Percentiles rank a stretch among this genome's conserved stretches.
These are phyloP conservation scores for Lepilemur septentrionalis DNA, from an alignment of 2,797 vertebrate species.

Conservation along the genomic window DNA sequence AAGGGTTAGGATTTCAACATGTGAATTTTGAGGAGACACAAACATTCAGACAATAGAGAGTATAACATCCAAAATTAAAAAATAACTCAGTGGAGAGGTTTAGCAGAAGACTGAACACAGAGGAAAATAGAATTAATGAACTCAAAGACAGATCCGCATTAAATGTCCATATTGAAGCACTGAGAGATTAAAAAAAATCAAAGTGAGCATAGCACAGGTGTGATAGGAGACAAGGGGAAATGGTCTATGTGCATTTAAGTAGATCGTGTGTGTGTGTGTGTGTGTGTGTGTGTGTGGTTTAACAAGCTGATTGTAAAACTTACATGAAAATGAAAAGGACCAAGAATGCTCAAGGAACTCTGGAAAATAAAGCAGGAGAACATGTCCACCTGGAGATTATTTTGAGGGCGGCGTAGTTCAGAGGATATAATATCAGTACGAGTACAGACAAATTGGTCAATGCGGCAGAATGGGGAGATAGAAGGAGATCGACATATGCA, in stretches of 20 bases:
- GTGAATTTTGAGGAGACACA: neutral
- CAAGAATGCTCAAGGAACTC: neutral
- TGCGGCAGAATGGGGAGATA: fast-evolving
- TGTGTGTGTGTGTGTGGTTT: neutral
- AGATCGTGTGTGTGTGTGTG: neutral
- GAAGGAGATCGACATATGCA: too few relatives aligned
- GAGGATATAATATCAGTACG: too few relatives aligned
- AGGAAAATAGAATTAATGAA: neutral
- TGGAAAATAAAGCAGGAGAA: neutral
- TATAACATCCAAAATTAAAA: neutral
- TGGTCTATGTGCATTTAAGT: neutral
- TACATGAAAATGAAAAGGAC: neutral
- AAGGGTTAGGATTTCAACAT: too few relatives aligned
- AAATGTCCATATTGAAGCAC: neutral
- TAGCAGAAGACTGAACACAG: neutral
- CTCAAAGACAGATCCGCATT: neutral
- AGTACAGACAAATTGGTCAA: neutral
- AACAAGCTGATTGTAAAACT: neutral
- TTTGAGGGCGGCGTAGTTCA: too few relatives aligned
- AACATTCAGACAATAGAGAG: neutral
- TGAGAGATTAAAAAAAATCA: neutral
- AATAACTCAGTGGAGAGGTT: neutral
- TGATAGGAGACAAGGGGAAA: neutral
- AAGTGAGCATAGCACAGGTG: neutral
- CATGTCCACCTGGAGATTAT: neutral